These are phyloP conservation scores for Pseudolaguvia tuberculata DNA, from an alignment of 2,113 vertebrate genomes.

Conservation along the genomic window DNA sequence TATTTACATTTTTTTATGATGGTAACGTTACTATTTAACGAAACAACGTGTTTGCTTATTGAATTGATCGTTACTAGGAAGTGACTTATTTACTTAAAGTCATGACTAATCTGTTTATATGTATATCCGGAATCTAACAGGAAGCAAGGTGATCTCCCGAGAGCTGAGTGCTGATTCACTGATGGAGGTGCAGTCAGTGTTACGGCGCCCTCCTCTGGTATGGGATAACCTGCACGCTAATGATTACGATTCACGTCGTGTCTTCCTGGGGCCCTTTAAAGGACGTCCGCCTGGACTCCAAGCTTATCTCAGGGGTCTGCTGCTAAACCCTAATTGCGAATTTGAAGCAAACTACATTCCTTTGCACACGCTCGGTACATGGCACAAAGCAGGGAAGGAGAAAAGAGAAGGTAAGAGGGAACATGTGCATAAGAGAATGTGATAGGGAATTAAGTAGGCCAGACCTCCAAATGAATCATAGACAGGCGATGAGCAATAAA, in stretches of 20 bases:
- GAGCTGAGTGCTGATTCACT: slow-evolving; percentile 69
- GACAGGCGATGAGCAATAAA: not conserved
- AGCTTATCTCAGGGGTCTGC: slow-evolving; percentile 67
- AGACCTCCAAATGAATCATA: not conserved
- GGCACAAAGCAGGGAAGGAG: slow-evolving; percentile 65
- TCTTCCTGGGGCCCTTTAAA: slow-evolving; percentile 83
- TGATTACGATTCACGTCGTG: slow-evolving; percentile 80
- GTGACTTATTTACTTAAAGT: not conserved
- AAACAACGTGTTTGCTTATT: not conserved
- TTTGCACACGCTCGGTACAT: slow-evolving; percentile 75
- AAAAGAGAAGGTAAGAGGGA: slow-evolving; percentile 57
- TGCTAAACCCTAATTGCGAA: slow-evolving; percentile 85
- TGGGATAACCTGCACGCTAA: slow-evolving; percentile 88
- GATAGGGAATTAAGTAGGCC: not conserved
- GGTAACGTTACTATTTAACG: no score
- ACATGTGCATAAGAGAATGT: not conserved
- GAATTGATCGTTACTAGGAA: not conserved
- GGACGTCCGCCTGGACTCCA: slow-evolving; percentile 70
- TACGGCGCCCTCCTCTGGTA: slow-evolving; percentile 70
- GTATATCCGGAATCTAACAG: slow-evolving; percentile 53
- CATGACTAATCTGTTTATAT: not conserved
- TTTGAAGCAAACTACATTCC: slow-evolving; percentile 85
- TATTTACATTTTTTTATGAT: not conserved
- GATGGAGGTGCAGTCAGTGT: slow-evolving; percentile 73
- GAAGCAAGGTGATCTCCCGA: slow-evolving; percentile 77